A percentile compares a stretch with the other conserved stretches of the same genome.
These are phyloP conservation scores for human (Homo sapiens) DNA, from an alignment of 2,113 vertebrate species.

Conservation along the genomic window DNA sequence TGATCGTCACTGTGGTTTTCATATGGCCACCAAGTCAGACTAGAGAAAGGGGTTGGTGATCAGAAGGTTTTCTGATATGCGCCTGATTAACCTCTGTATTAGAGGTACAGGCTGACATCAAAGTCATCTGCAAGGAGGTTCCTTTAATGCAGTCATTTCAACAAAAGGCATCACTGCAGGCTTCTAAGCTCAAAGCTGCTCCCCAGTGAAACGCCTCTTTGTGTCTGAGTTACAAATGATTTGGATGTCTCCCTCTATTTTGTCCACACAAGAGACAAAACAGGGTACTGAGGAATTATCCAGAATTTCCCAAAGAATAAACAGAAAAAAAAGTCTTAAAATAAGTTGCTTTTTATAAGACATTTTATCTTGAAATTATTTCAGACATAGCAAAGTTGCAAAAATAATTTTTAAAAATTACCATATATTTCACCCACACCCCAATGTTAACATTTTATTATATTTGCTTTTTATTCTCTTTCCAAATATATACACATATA, in stretches of 20 bases:
- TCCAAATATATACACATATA: background rate
- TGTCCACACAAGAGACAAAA: conserved; percentile 1
- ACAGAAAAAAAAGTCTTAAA: background rate
- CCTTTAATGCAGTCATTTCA: accelerated
- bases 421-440: background rate
- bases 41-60: background rate
- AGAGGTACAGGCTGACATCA: background rate
- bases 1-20: background rate
- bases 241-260: background rate
- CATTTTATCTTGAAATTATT: conserved; percentile 16
- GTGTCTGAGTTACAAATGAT: background rate
- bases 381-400: background rate
- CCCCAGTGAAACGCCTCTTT: background rate
- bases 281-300: background rate
- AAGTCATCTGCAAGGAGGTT: background rate
- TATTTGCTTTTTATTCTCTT: background rate
- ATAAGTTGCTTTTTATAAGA: background rate
- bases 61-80: background rate
- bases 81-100: accelerated
- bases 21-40: accelerated
- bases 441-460: background rate
- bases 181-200: background rate
- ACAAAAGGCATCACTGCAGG: background rate
- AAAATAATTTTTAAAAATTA: background rate
- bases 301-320: background rate